Percentiles rank a stretch among this genome's conserved stretches.
Evolutionary conservation across 2,797 vertebrate genomes (phyloP).

Genomic region (Siniperca undulata): DNA sequence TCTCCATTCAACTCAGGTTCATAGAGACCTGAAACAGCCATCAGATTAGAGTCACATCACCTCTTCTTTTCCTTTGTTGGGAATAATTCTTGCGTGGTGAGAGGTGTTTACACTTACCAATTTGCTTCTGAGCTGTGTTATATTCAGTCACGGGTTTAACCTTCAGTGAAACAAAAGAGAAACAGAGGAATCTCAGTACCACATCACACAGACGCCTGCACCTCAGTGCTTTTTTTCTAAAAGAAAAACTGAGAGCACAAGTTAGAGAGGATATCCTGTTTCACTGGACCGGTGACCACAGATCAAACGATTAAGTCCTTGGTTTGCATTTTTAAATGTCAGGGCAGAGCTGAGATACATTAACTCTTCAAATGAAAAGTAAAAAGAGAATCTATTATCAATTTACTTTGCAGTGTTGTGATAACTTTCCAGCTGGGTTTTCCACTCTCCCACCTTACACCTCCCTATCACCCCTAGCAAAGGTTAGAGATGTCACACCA

Average conservation of each 20-base stretch:
- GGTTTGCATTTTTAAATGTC: conserved; percentile 73
- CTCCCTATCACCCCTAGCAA: conserved; percentile 23
- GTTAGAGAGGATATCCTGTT: conserved; percentile 79
- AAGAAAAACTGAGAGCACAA: background rate
- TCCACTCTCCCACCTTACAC: conserved; percentile 65
- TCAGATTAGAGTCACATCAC: conserved; percentile 22
- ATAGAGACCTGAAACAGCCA: conserved; percentile 74
- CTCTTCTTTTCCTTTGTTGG: background rate
- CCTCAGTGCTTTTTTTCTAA: background rate
- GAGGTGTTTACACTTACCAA: conserved; percentile 83
- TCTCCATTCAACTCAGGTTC: conserved; percentile 32
- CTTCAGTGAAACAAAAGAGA: conserved; percentile 67
- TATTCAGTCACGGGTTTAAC: conserved; percentile 37
- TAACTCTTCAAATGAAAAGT: background rate
- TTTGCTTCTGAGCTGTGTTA: conserved; percentile 83
- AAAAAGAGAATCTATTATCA: conserved; percentile 30
- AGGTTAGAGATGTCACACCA: conserved; percentile 33
- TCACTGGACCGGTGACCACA: conserved; percentile 79
- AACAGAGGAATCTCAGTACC: conserved; percentile 43
- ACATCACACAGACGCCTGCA: conserved; percentile 38
- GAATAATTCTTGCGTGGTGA: background rate
- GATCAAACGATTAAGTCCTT: background rate
- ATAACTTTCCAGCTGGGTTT: conserved; percentile 57
- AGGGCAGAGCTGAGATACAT: conserved; percentile 23
- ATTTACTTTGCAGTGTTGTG: conserved; percentile 10